A percentile compares a stretch with the other conserved stretches of the same genome.
phyloP scores from a whole-genome alignment of 2,888 invertebrate species.

The Machimus rusticus region DNA sequence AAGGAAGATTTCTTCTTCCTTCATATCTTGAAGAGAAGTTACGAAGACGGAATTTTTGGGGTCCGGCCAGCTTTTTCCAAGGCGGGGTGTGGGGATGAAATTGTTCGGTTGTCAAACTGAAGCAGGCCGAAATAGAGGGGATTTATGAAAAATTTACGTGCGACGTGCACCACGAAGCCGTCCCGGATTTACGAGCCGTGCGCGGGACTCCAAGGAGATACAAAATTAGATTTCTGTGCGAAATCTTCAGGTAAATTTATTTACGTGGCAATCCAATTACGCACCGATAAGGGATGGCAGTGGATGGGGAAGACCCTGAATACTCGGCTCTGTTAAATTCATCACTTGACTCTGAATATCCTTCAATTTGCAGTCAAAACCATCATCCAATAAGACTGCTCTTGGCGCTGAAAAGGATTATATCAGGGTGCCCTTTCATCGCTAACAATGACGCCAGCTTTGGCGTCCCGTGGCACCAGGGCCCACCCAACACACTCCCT shows the following conservation, averaged over 20 bases:
- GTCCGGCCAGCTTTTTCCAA: neutral
- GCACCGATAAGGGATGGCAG: conserved; percentile 1
- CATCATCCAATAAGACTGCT: conserved; percentile 36
- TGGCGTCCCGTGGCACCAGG: neutral
- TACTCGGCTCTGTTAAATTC: neutral
- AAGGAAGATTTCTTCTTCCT: too few relatives aligned
- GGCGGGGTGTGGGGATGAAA: neutral
- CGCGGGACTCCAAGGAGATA: neutral
- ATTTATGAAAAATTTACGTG: conserved; percentile 14
- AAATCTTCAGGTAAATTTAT: conserved; percentile 35
- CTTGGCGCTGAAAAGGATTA: conserved; percentile 28
- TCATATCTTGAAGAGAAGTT: conserved; percentile 12
- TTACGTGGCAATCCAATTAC: conserved; percentile 21
- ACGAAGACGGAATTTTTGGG: neutral
- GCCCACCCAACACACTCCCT: neutral
- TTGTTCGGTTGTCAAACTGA: neutral
- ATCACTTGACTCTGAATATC: conserved; percentile 35
- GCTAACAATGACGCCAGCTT: neutral
- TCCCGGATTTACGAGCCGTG: neutral
- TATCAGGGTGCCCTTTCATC: conserved; percentile 5
- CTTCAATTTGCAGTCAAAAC: conserved; percentile 38
- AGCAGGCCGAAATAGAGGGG: neutral
- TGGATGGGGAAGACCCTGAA: neutral
- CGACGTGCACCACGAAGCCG: neutral
- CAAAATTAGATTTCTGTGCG: conserved; percentile 16